Conservation (phyloP, 92 coral and sea anemone species). For the Phenganax marumi region DNA sequence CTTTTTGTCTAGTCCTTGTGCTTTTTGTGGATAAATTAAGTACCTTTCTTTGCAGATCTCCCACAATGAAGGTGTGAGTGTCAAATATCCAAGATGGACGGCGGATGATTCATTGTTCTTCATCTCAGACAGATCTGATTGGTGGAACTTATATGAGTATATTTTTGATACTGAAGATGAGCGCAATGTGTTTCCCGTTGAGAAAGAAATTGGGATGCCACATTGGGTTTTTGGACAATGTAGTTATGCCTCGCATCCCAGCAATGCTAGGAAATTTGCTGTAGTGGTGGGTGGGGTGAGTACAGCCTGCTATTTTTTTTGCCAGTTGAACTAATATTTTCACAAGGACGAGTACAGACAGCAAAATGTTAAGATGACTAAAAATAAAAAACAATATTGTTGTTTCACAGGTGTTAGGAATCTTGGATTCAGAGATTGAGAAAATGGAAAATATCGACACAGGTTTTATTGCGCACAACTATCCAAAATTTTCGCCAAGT, state of each 20-base stretch:
- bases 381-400: neutral
- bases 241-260: slow-evolving; percentile 71
- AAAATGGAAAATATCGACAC: slow-evolving; percentile 53
- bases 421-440: slow-evolving; percentile 65
- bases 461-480: slow-evolving; percentile 58
- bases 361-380: neutral
- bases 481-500: slow-evolving; percentile 56
- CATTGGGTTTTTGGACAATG: slow-evolving; percentile 80
- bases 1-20: no score
- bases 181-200: slow-evolving; percentile 66
- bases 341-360: neutral
- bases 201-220: slow-evolving; percentile 76
- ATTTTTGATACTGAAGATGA: slow-evolving; percentile 68
- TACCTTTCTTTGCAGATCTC: slow-evolving; percentile 47
- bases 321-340: neutral
- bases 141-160: slow-evolving; percentile 89
- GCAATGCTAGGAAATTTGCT: slow-evolving; percentile 60
- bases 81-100: slow-evolving; percentile 85
- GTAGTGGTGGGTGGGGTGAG: slow-evolving; percentile 70
- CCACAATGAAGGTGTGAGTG: slow-evolving; percentile 72
- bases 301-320: neutral
- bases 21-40: neutral
- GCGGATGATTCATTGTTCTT: slow-evolving; percentile 69
- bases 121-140: slow-evolving; percentile 82
- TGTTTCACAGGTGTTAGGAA: slow-evolving; percentile 59